phyloP scores from a whole-genome alignment of 1,140 invertebrate species.

The Heliconius hewitsoni region DNA sequence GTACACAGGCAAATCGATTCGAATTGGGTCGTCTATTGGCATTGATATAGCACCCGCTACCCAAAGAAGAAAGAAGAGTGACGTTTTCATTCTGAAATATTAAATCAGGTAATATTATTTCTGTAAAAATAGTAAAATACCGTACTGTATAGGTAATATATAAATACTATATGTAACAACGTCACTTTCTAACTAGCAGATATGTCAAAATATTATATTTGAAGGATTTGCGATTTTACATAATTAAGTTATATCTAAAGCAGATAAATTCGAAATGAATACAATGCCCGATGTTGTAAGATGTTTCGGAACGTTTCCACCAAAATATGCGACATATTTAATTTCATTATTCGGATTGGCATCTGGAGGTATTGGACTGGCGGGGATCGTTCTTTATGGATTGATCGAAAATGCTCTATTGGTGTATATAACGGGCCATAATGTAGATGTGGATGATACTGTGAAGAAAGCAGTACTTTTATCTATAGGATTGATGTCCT shows the following conservation, averaged over 20 bases:
- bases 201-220: slow-evolving; percentile 1
- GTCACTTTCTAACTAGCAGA: background rate
- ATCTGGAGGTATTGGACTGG: slow-evolving; percentile 41
- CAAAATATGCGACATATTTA: slow-evolving; percentile 49
- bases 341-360: slow-evolving; percentile 53
- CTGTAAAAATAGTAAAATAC: background rate
- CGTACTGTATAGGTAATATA: background rate
- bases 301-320: slow-evolving; percentile 49
- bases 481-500: slow-evolving; percentile 47
- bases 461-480: slow-evolving; percentile 51
- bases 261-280: slow-evolving; percentile 40
- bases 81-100: slow-evolving; percentile 56
- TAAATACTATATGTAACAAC: background rate
- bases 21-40: slow-evolving; percentile 61
- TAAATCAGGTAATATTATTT: slow-evolving; percentile 1
- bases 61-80: slow-evolving; percentile 35
- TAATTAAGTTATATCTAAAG: background rate
- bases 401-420: slow-evolving; percentile 46
- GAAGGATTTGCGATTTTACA: background rate
- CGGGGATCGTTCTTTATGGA: slow-evolving; percentile 51
- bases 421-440: slow-evolving; percentile 22
- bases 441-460: slow-evolving; percentile 31
- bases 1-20: slow-evolving; percentile 70
- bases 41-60: slow-evolving; percentile 39
- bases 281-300: slow-evolving; percentile 44